Base-by-base conservation (phyloP, 1,140 invertebrate genomes). In the Orussus abietinus region DNA sequence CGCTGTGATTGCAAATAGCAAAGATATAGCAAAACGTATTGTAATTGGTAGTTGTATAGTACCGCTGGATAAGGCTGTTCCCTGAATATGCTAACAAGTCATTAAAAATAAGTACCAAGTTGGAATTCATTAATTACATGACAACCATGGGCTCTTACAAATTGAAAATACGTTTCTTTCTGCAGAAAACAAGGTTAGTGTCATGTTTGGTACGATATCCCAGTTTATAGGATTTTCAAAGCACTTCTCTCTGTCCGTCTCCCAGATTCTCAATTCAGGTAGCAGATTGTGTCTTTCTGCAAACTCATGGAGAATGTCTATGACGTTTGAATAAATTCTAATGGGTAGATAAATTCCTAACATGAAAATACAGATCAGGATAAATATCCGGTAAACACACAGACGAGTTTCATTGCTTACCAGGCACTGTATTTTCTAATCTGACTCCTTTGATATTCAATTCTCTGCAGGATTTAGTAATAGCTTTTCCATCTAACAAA, bases 311-410 rank as follows among this genome's bases (percentile, higher is more conserved):
- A 41, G 25, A 9, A 10, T 32, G 11, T 15, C 18, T 15, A 41
- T 41, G 18, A 41, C 33, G 26, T 25, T 22, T 22, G 14, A 15
- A 17, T 30, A 41, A 17, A 41, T 41, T 15, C 4, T 11, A 3
- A 41, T 26, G 6, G 39, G 39, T 11, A 41, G 28, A 41, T 41
- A 41, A 10, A 41, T 41, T 31, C 39, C 39, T 41, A 17, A 13
- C 18, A 32, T 11, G 22, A 5, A 31, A 31, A 31, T 32, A 12
- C 17, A 12, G 13, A 7, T 7, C n/a, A 22, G 3, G n/a, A 37
- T 25, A 22, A 22, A 37, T 14, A 4, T n/a, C n/a, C n/a, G n/a
- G n/a, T 2, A 22, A 38, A 10, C 6, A 18, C n/a, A 20, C 2
- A 19, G 25, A 35, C 4, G 17, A 21, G 33, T 20, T 3, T 18